These are phyloP conservation scores for Enoplosus armatus DNA, from an alignment of 2,797 vertebrate genomes.

Conservation along the genomic window DNA sequence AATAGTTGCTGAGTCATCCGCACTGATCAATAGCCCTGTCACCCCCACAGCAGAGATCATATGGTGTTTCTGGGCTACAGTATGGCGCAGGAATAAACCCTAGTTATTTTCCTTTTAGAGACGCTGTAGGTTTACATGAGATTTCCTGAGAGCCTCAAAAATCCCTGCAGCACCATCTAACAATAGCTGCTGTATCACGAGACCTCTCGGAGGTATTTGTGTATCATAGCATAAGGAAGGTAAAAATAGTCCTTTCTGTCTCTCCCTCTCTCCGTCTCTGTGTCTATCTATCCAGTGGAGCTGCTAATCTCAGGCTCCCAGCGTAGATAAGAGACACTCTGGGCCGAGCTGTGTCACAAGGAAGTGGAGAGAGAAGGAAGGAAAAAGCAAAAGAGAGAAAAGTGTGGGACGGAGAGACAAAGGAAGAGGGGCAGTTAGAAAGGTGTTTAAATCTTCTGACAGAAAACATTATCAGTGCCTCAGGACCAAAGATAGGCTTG, in stretches of 20 bases:
- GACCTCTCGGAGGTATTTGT: constrained; percentile 55
- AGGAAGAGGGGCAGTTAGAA: too few relatives aligned
- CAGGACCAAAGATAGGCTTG: neutral
- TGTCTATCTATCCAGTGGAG: constrained; percentile 20
- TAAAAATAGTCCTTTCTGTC: constrained; percentile 66
- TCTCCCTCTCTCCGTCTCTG: constrained; percentile 9
- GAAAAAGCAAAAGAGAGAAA: neutral
- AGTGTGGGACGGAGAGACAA: neutral
- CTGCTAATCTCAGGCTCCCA: constrained; percentile 15
- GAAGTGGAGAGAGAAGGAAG: neutral
- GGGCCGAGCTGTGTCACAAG: neutral
- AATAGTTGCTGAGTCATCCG: constrained; percentile 24
- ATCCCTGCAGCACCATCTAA: constrained; percentile 57
- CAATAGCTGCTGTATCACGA: constrained; percentile 67
- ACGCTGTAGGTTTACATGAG: constrained; percentile 25
- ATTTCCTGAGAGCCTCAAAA: constrained; percentile 37
- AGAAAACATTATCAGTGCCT: neutral
- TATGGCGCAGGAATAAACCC: neutral
- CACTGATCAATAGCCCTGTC: constrained; percentile 7
- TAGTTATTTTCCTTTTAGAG: neutral
- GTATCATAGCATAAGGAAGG: constrained; percentile 54
- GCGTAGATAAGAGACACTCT: constrained; percentile 4
- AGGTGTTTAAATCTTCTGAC: neutral
- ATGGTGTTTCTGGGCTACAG: neutral
- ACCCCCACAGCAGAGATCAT: neutral